Conservation (phyloP, 2,113 vertebrate genomes). For the Bucco capensis region DNA sequence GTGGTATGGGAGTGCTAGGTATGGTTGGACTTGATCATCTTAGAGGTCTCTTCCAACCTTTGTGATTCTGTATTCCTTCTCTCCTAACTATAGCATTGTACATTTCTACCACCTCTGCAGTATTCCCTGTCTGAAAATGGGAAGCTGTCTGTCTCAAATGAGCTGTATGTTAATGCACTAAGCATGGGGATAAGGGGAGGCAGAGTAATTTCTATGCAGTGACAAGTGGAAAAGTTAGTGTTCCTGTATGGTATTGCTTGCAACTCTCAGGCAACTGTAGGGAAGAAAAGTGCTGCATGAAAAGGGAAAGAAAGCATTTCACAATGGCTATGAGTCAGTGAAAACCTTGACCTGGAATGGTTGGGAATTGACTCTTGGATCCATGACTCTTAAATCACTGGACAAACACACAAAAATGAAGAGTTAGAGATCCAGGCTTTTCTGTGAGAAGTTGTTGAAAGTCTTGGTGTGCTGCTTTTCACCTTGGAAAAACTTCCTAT, state of each 20-base stretch:
- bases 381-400: not conserved
- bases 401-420: not conserved
- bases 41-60: too few species aligned
- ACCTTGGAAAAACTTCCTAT: not conserved
- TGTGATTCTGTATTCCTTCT: not conserved
- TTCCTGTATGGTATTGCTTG: not conserved
- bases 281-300: not conserved
- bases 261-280: not conserved
- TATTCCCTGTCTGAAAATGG: not conserved
- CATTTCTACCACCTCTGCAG: not conserved
- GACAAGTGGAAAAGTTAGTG: not conserved
- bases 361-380: not conserved
- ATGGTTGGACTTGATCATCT: too few species aligned
- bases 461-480: not conserved
- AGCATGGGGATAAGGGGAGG: not conserved
- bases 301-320: not conserved
- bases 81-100: not conserved
- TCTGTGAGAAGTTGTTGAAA: not conserved
- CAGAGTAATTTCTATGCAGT: not conserved
- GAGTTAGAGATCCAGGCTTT: not conserved
- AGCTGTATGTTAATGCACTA: not conserved
- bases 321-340: not conserved
- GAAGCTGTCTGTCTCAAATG: not conserved
- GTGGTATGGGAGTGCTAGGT: too few species aligned
- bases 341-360: not conserved